A percentile compares a stretch with the other conserved stretches of the same genome.
These are phyloP conservation scores for Apistogramma diplotaenia DNA, from an alignment of 2,113 vertebrate genomes.

Conservation along the genomic window DNA sequence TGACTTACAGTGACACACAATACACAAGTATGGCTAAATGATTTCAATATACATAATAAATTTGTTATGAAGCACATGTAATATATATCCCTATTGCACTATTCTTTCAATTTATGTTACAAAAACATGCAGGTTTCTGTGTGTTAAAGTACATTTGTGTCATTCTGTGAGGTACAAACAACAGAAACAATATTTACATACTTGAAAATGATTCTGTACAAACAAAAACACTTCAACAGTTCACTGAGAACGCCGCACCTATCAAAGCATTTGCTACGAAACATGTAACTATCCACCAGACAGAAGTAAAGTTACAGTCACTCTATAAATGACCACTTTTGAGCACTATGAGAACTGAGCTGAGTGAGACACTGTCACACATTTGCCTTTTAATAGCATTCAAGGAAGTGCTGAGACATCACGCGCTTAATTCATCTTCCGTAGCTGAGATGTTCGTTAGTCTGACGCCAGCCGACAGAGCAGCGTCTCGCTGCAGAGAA, in stretches of 20 bases:
- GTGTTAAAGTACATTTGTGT: neutral
- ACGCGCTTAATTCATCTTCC: neutral
- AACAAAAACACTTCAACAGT: neutral
- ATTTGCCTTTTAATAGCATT: neutral
- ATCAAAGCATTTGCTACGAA: neutral
- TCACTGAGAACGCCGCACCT: neutral
- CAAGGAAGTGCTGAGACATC: neutral
- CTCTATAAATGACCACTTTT: rapidly evolving
- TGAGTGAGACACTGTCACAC: neutral
- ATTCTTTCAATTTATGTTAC: neutral
- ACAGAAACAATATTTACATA: neutral
- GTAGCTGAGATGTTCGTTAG: neutral
- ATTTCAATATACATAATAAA: neutral
- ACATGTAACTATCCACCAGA: neutral
- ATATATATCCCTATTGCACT: conserved; percentile 18
- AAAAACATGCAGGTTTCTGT: neutral
- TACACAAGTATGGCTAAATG: neutral
- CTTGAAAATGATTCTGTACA: neutral
- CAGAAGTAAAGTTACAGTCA: neutral
- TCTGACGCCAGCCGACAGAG: rapidly evolving
- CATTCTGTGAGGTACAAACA: conserved; percentile 1
- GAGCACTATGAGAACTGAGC: neutral
- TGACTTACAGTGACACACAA: neutral
- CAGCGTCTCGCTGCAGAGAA: neutral
- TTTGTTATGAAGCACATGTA: neutral